These are phyloP conservation scores for Brachyhypopomus gauderio DNA, from an alignment of 2,113 vertebrate species.

Conservation along the genomic window DNA sequence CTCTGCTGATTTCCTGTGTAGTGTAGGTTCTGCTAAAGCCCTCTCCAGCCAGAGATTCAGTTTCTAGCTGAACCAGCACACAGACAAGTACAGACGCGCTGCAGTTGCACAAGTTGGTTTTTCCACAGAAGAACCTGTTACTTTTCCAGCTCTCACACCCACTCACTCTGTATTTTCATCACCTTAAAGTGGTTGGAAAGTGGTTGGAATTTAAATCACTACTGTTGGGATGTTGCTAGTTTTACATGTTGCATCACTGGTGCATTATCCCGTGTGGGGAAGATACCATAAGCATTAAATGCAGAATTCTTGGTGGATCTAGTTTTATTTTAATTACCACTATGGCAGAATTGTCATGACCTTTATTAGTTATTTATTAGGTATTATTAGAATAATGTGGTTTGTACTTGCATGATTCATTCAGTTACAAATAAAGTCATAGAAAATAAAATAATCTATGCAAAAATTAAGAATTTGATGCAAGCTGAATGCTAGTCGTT, in stretches of 20 bases:
- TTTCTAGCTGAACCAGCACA: conserved; percentile 65
- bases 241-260: neutral
- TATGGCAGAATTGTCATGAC: no score
- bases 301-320: neutral
- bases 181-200: neutral
- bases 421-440: neutral
- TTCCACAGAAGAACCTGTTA: conserved; percentile 53
- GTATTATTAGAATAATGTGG: no score
- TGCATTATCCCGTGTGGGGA: neutral
- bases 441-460: no score
- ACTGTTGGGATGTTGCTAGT: no score
- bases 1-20: conserved; percentile 67
- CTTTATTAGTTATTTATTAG: no score
- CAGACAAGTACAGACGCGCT: conserved; percentile 64
- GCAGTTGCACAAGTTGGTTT: conserved; percentile 62
- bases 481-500: no score
- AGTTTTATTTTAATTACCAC: no score
- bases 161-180: conserved; percentile 31
- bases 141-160: conserved; percentile 62
- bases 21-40: conserved; percentile 65
- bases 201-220: neutral
- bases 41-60: conserved; percentile 41
- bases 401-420: neutral
- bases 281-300: neutral
- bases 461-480: no score